phyloP scores from a whole-genome alignment of 2,888 invertebrate species.

The Euspilapteryx auroguttella region DNA sequence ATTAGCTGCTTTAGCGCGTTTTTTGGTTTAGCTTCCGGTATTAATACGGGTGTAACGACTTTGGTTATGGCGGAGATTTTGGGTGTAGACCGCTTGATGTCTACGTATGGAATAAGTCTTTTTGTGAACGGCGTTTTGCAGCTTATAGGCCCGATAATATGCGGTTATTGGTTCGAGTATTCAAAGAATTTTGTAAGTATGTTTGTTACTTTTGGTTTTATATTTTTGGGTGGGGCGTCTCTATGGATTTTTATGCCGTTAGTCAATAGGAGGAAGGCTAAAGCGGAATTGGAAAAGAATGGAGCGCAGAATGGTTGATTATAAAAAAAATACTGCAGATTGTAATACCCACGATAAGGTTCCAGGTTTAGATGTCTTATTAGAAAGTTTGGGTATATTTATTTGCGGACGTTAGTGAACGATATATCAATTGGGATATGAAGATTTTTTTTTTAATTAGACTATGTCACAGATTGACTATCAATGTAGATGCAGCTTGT shows the following conservation, averaged over 20 bases:
- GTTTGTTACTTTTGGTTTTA: slow-evolving; percentile 74
- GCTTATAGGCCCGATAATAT: slow-evolving; percentile 78
- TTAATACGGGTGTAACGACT: slow-evolving; percentile 84
- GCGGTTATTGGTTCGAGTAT: slow-evolving; percentile 70
- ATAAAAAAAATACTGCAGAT: too few species aligned
- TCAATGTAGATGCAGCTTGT: too few species aligned
- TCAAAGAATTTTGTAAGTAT: slow-evolving; percentile 69
- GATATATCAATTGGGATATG: too few species aligned
- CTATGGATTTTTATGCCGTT: slow-evolving; percentile 79
- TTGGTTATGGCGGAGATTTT: slow-evolving; percentile 86
- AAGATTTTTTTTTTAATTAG: too few species aligned
- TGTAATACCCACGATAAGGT: too few species aligned
- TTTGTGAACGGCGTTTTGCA: slow-evolving; percentile 84
- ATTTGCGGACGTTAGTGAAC: too few species aligned
- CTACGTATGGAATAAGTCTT: slow-evolving; percentile 83
- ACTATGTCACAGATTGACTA: too few species aligned
- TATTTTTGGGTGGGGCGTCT: slow-evolving; percentile 71
- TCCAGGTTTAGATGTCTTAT: too few species aligned
- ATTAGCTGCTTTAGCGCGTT: slow-evolving; percentile 72
- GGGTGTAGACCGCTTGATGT: slow-evolving; percentile 81
- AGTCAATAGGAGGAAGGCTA: slow-evolving; percentile 47
- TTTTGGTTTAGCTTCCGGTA: slow-evolving; percentile 81
- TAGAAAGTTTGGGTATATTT: too few species aligned
- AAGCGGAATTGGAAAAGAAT: slow-evolving; percentile 10
- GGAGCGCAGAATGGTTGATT: slow-evolving; percentile 3